Conservation (phyloP, 1,140 invertebrate species). For the Polyergus mexicanus region DNA sequence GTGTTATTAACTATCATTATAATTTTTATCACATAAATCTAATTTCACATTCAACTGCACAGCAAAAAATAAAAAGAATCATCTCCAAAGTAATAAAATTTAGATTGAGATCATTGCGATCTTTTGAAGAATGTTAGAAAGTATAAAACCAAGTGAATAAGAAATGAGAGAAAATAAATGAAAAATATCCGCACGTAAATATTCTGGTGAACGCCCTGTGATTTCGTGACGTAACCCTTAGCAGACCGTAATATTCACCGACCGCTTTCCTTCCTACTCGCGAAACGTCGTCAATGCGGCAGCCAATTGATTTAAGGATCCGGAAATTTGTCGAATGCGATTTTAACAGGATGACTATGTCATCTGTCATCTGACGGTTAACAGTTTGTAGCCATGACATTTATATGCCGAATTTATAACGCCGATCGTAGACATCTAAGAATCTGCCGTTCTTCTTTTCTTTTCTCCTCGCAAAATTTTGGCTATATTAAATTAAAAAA, state of each 20-base stretch:
- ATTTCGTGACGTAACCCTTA: conserved; percentile 28
- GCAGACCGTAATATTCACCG: conserved; percentile 11
- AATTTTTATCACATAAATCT: not conserved
- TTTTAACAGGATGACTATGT: not conserved
- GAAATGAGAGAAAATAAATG: not conserved
- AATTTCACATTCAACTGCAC: not conserved
- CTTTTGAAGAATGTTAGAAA: not conserved
- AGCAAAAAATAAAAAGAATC: not conserved
- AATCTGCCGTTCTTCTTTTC: not conserved
- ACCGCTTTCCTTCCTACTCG: conserved; percentile 40
- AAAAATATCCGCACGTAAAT: conserved; percentile 5
- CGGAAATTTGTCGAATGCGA: not conserved
- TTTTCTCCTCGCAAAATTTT: not conserved
- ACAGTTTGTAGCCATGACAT: conserved; percentile 21
- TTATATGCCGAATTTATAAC: not conserved
- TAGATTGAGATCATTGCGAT: not conserved
- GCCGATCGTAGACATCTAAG: not conserved
- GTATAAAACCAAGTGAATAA: not conserved
- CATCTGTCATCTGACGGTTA: not conserved
- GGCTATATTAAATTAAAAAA: not conserved
- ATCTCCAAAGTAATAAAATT: not conserved
- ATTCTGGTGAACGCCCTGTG: not conserved
- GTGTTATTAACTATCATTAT: not conserved
- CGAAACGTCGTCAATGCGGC: not conserved
- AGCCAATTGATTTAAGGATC: not conserved